Evolutionary conservation across 2,797 vertebrate genomes (phyloP).

Genomic region (Anniella stebbinsi): DNA sequence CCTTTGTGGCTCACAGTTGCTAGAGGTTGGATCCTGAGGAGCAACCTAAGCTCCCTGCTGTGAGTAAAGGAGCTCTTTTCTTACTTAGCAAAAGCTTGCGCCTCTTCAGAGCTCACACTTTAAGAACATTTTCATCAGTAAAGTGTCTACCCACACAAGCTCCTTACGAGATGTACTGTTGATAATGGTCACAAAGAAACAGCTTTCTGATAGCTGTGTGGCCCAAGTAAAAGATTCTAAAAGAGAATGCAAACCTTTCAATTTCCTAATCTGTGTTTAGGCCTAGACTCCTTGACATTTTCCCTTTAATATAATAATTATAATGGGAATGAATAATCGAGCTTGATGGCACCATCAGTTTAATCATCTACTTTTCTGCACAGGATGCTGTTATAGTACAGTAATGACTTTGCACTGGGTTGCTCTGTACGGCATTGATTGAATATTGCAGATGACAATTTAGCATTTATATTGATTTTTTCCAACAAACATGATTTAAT

Average conservation of each 20-base stretch:
- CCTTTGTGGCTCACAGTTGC: too few relatives aligned
- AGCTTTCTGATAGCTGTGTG: not conserved
- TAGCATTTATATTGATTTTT: slow-evolving; percentile 38
- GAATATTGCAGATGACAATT: slow-evolving; percentile 40
- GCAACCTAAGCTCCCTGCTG: not conserved
- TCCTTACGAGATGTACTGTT: not conserved
- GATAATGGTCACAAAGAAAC: not conserved
- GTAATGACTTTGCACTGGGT: slow-evolving; percentile 24
- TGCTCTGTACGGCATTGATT: slow-evolving; percentile 30
- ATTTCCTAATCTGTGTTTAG: slow-evolving; percentile 10
- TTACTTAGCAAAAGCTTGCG: not conserved
- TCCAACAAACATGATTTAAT: slow-evolving; percentile 46
- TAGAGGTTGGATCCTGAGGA: too few relatives aligned
- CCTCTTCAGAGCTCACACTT: not conserved
- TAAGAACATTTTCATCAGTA: not conserved
- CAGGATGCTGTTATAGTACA: slow-evolving; percentile 22
- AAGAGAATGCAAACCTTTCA: slow-evolving; percentile 4
- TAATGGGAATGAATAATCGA: slow-evolving; percentile 19
- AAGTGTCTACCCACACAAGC: not conserved
- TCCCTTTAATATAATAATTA: slow-evolving; percentile 34
- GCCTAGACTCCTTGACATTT: slow-evolving; percentile 16
- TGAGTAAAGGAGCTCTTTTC: not conserved
- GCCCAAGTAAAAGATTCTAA: not conserved
- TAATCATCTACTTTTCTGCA: slow-evolving; percentile 36
- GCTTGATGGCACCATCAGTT: slow-evolving; percentile 12